Evolutionary conservation across 2,113 vertebrate species (phyloP).

Genomic region (Pedetes capensis): DNA sequence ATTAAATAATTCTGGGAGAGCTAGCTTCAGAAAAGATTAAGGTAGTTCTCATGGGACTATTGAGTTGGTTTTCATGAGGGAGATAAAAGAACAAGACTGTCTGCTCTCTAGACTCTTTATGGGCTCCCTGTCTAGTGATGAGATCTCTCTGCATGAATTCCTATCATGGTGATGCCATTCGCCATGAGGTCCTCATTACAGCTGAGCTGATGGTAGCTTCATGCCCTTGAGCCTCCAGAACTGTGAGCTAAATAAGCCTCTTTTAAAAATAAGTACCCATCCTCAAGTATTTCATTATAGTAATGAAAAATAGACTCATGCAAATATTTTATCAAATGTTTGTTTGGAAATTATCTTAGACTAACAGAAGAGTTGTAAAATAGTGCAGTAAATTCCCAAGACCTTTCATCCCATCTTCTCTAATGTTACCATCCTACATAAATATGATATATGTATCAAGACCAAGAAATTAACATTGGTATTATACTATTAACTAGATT

Average conservation of each 20-base stretch:
- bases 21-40: neutral
- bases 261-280: neutral
- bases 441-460: neutral
- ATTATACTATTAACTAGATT: neutral
- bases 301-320: neutral
- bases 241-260: neutral
- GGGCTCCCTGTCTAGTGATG: neutral
- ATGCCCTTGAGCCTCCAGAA: neutral
- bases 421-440: neutral
- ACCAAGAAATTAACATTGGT: conserved; percentile 16
- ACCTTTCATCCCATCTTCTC: neutral
- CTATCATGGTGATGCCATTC: neutral
- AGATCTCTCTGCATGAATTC: neutral
- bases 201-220: neutral
- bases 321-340: neutral
- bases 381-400: neutral
- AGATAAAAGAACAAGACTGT: neutral
- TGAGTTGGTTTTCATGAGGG: neutral
- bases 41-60: neutral
- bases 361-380: conserved; percentile 1
- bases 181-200: neutral
- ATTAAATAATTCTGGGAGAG: neutral
- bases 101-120: neutral
- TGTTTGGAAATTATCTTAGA: conserved; percentile 22
- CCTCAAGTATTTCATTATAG: neutral